Conservation (phyloP, 2,113 vertebrate species). For the Saccopteryx leptura region DNA sequence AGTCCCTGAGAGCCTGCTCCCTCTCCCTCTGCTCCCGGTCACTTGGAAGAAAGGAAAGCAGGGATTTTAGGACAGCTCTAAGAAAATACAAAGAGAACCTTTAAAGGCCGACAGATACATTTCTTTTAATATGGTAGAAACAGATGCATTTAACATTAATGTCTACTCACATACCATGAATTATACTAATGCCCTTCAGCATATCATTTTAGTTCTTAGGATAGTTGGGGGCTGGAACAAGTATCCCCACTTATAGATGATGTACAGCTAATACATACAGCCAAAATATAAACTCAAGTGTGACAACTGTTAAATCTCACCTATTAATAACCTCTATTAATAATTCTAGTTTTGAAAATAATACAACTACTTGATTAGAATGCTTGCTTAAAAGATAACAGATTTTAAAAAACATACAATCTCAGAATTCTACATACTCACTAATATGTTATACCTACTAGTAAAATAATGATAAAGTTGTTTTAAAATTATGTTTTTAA, state of each 20-base stretch:
- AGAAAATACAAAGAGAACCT: background rate
- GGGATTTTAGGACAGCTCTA: slow-evolving; percentile 13
- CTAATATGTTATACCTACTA: background rate
- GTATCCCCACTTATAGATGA: background rate
- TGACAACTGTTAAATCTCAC: background rate
- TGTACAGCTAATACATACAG: background rate
- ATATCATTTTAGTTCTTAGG: background rate
- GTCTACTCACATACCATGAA: background rate
- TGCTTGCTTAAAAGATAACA: background rate
- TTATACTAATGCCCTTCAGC: background rate
- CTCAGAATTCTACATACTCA: slow-evolving; percentile 10
- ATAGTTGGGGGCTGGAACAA: background rate
- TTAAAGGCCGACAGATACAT: background rate
- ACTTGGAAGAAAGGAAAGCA: slow-evolving; percentile 85
- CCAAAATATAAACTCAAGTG: background rate
- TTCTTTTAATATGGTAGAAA: background rate
- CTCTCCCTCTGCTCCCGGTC: slow-evolving; percentile 96
- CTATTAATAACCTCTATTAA: background rate
- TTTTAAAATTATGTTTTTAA: slow-evolving; percentile 38
- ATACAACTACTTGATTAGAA: slow-evolving; percentile 18
- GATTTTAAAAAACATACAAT: background rate
- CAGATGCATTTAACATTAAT: background rate
- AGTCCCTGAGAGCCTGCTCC: slow-evolving; percentile 93
- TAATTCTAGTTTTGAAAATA: background rate
- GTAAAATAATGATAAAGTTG: background rate